phyloP scores from a whole-genome alignment of 2,888 invertebrate species.

The Tiliacea aurago region DNA sequence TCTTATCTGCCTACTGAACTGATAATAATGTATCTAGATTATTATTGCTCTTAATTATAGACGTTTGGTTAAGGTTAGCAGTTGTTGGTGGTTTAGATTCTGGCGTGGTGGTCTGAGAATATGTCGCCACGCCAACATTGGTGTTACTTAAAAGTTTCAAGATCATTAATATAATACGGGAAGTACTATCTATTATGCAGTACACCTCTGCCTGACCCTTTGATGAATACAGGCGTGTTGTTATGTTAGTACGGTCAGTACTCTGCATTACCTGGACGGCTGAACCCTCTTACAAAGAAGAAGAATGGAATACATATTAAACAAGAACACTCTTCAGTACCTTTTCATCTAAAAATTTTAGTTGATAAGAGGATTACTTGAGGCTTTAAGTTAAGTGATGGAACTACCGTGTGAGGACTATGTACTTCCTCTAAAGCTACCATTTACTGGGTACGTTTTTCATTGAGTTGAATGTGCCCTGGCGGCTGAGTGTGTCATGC shows the following conservation, averaged over 20 bases:
- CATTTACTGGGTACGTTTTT: no score
- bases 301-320: background rate
- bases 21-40: slow-evolving; percentile 38
- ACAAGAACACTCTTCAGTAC: background rate
- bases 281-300: no score
- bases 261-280: no score
- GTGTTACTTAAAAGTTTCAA: background rate
- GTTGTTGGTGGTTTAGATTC: background rate
- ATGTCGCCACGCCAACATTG: background rate
- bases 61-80: background rate
- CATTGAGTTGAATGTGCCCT: no score
- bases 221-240: no score
- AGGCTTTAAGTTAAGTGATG: background rate
- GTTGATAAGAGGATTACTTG: background rate
- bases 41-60: slow-evolving; percentile 43
- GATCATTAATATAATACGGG: background rate
- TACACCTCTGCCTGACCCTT: no score
- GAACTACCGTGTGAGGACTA: no score
- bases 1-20: slow-evolving; percentile 40
- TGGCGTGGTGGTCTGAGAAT: background rate
- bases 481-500: no score
- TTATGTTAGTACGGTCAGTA: no score
- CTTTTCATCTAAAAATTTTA: background rate
- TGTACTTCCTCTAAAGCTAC: no score
- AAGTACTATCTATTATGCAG: background rate